phyloP scores from a whole-genome alignment of 2,888 invertebrate genomes.

The Lasioglossum morio region DNA sequence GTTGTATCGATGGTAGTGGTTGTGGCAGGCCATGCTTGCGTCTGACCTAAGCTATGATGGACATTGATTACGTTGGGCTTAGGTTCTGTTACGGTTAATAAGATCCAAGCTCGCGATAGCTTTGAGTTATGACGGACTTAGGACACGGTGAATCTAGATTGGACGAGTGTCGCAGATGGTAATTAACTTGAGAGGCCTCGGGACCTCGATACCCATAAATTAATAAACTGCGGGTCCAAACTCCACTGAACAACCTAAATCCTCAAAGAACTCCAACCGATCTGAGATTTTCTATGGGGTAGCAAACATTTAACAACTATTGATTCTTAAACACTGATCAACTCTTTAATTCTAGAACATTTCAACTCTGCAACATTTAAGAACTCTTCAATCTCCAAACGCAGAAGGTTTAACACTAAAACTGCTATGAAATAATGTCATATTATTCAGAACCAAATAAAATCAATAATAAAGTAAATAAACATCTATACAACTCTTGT shows the following conservation, averaged over 20 bases:
- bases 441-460: too few species aligned
- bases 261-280: not conserved
- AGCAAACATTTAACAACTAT: not conserved
- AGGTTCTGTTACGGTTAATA: conserved; percentile 38
- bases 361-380: not conserved
- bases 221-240: not conserved
- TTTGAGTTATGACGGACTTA: conserved; percentile 37
- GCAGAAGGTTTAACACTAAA: too few species aligned
- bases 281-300: too few species aligned
- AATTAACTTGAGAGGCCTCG: not conserved
- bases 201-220: not conserved
- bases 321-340: too few species aligned
- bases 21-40: conserved; percentile 2
- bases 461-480: too few species aligned
- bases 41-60: not conserved
- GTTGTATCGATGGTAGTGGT: not conserved
- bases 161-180: not conserved
- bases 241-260: not conserved
- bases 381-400: not conserved
- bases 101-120: conserved; percentile 28
- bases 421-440: too few species aligned
- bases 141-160: conserved; percentile 6
- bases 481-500: too few species aligned
- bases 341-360: too few species aligned
- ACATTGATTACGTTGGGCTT: conserved; percentile 16